Evolutionary conservation across 2,888 invertebrate species (phyloP), one percentile per base, ranked within the genome.

Genomic region (Octodonta nipae): DNA sequence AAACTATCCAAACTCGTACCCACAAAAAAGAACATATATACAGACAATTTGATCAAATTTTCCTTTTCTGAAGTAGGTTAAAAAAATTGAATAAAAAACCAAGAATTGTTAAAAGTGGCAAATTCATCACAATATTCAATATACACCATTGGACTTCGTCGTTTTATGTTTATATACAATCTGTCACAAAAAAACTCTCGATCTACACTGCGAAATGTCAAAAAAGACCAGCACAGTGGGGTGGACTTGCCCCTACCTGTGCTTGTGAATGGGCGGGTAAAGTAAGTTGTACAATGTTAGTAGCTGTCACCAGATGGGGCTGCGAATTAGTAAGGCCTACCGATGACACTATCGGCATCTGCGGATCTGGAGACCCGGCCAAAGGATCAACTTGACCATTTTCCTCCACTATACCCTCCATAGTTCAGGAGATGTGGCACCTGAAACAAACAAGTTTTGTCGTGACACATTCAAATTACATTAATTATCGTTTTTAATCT

Each of bases 331-430:
- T 53, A 43, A 56, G 51, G 44, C 60, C 58, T 68, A 71, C 71
- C 66, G 71, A 70, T 38, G 70, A 70, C 46, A 65, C 67, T 44
- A 70, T 67, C 33, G 67, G 66, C 30, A 67, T 63, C 37, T 67
- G 61, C 38, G 65, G 63, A 46, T 67, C 67, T 38, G 71, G 66
- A 40, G 68, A 65, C 13, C 43, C 63, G 38, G 69, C 65, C 54
- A 73, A 56, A 44, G 72, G 72, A 64, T 71, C 71, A 55, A 66
- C 64, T 60, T 70, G 70, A 56, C 84, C 84, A 64, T 85, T 86
- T 73, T 87, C 87, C 71, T 87, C 86, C 66, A 85, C 86, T 79
- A 87, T 84, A 69, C 82, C 79, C 71, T 86, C 86, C 86, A 86
- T 87, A 12, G n/a, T 30, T 20, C 11, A 8, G 13, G 12, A n/a